These are phyloP conservation scores for Novumbra hubbsi DNA, from an alignment of 2,797 vertebrate species.

Conservation along the genomic window DNA sequence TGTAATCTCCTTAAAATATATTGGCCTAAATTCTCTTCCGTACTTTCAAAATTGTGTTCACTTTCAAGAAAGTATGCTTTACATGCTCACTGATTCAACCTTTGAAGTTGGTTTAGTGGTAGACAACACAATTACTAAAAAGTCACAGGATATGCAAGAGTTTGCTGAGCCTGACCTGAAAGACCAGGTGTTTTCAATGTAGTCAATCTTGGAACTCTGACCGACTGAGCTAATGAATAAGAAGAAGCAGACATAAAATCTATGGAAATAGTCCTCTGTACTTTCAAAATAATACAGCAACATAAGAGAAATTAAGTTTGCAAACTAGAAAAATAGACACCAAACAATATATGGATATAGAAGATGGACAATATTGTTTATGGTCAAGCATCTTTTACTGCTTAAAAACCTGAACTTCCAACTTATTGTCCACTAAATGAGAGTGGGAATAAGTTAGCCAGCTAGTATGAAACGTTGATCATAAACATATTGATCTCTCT, in stretches of 20 bases:
- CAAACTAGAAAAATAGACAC: neutral
- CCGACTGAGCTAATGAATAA: too few relatives aligned
- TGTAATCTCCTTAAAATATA: neutral
- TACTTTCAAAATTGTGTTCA: neutral
- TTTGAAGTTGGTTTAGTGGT: too few relatives aligned
- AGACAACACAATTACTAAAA: too few relatives aligned
- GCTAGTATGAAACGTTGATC: constrained; percentile 38
- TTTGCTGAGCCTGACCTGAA: too few relatives aligned
- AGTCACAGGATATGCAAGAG: too few relatives aligned
- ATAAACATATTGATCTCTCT: constrained; percentile 35
- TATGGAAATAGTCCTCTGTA: neutral
- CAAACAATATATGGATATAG: neutral
- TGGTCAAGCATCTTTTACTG: neutral
- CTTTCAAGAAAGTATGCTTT: too few relatives aligned
- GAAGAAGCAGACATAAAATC: neutral
- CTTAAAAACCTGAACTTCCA: neutral
- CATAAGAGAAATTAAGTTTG: neutral
- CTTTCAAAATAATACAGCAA: neutral
- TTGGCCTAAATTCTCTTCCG: neutral
- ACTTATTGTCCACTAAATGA: constrained; percentile 21
- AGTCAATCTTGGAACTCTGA: too few relatives aligned
- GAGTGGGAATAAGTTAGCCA: constrained; percentile 22
- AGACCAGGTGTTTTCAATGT: too few relatives aligned
- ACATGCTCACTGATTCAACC: too few relatives aligned
- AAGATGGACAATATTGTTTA: neutral